phyloP scores from a whole-genome alignment of 2,888 invertebrate genomes.

The Axea sp. region DNA sequence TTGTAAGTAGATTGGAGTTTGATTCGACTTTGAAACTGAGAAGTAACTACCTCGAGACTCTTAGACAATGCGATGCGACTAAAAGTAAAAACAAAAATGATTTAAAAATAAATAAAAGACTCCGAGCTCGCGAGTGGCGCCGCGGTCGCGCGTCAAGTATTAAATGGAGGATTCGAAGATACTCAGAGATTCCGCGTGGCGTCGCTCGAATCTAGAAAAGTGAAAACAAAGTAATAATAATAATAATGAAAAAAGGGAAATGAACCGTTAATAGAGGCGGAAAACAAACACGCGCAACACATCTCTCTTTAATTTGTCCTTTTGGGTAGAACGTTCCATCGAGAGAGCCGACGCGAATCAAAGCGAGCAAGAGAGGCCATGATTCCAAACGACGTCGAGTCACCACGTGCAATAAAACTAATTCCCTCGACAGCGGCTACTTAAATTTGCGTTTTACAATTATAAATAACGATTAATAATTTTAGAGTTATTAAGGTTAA shows the following conservation, averaged over 20 bases:
- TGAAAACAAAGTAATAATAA: conserved; percentile 5
- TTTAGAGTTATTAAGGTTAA: conserved; percentile 12
- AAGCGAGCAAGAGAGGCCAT: conserved; percentile 46
- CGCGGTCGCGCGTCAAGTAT: conserved; percentile 36
- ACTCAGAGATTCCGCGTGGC: conserved; percentile 35
- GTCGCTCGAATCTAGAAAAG: conserved; percentile 8
- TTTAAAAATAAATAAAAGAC: conserved; percentile 20
- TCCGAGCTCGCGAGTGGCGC: conserved; percentile 27
- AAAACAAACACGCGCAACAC: conserved; percentile 2
- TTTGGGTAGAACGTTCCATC: conserved; percentile 45
- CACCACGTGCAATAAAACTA: conserved; percentile 60
- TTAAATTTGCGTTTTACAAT: conserved; percentile 31
- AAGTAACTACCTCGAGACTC: conserved; percentile 57
- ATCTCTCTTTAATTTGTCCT: conserved; percentile 25
- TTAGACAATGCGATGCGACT: conserved; percentile 13
- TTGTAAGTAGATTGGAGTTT: conserved; percentile 52
- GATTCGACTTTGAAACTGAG: conserved; percentile 49
- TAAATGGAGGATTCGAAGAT: conserved; percentile 27
- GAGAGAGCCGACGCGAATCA: conserved; percentile 35
- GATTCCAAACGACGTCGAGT: conserved; percentile 55
- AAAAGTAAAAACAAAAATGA: neutral
- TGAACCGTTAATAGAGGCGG: neutral
- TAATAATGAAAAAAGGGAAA: neutral
- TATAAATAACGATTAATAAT: conserved; percentile 17
- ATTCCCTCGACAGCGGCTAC: conserved; percentile 44